phyloP scores from a whole-genome alignment of 2,888 invertebrate genomes.

The Dolomedes plantarius region DNA sequence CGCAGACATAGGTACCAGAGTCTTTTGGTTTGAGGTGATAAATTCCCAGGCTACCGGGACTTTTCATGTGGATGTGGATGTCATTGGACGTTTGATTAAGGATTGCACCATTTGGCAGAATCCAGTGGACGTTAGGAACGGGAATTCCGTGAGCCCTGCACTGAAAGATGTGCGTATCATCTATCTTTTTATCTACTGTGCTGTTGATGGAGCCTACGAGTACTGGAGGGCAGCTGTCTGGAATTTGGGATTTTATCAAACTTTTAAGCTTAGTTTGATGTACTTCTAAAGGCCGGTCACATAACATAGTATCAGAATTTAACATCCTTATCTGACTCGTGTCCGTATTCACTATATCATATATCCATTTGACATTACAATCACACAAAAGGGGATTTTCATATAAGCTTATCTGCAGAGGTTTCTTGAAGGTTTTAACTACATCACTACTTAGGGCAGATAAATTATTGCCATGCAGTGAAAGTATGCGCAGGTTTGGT shows the following conservation, averaged over 20 bases:
- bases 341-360: slow-evolving; percentile 61
- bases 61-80: slow-evolving; percentile 74
- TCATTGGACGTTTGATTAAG: slow-evolving; percentile 75
- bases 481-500: slow-evolving; percentile 76
- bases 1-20: slow-evolving; percentile 77
- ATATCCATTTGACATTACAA: slow-evolving; percentile 77
- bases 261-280: slow-evolving; percentile 74
- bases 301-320: slow-evolving; percentile 75
- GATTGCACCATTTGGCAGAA: slow-evolving; percentile 76
- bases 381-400: slow-evolving; percentile 78
- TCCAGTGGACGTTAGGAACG: slow-evolving; percentile 77
- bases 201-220: slow-evolving; percentile 66
- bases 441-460: slow-evolving; percentile 76
- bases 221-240: slow-evolving; percentile 73
- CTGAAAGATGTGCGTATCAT: slow-evolving; percentile 73
- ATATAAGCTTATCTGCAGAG: slow-evolving; percentile 74
- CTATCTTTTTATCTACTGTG: slow-evolving; percentile 71
- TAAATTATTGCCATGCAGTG: slow-evolving; percentile 77
- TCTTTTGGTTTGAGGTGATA: slow-evolving; percentile 75
- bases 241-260: slow-evolving; percentile 74
- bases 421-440: slow-evolving; percentile 75
- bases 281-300: slow-evolving; percentile 75
- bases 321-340: slow-evolving; percentile 72
- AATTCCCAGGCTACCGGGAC: slow-evolving; percentile 75
- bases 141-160: slow-evolving; percentile 78